These are phyloP conservation scores for Mylabris sibirica DNA, from an alignment of 2,888 invertebrate genomes.

Conservation along the genomic window DNA sequence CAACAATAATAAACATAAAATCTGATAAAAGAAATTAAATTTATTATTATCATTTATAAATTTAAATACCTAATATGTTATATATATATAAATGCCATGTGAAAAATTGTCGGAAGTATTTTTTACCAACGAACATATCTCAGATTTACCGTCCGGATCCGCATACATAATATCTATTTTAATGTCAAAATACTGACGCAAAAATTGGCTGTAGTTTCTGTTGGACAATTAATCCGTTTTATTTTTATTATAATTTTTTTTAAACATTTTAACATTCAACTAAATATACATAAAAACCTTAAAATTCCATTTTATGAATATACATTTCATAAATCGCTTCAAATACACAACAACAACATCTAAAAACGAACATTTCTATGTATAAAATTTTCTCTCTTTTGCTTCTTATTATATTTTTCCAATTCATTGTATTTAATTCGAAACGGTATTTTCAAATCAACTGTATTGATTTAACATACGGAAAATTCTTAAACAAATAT, in stretches of 20 bases:
- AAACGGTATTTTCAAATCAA: background rate
- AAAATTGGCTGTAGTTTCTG: slow-evolving; percentile 3
- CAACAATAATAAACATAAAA: slow-evolving; percentile 2
- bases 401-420: background rate
- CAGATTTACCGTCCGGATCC: slow-evolving; percentile 45
- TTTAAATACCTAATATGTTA: background rate
- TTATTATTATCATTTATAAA: background rate
- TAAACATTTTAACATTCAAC: background rate
- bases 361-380: background rate
- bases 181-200: slow-evolving; percentile 9
- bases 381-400: background rate
- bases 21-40: background rate
- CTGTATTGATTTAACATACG: background rate
- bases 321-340: background rate
- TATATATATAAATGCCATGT: too few relatives aligned
- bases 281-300: background rate
- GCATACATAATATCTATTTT: slow-evolving; percentile 35
- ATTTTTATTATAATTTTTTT: background rate
- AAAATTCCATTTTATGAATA: slow-evolving; percentile 1
- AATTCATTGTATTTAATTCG: background rate
- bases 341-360: background rate
- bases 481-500: slow-evolving; percentile 2
- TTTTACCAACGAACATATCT: slow-evolving; percentile 39
- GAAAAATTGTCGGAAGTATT: background rate
- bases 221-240: background rate